Conservation (phyloP, 1,140 invertebrate species). For the Amyelois transitella region DNA sequence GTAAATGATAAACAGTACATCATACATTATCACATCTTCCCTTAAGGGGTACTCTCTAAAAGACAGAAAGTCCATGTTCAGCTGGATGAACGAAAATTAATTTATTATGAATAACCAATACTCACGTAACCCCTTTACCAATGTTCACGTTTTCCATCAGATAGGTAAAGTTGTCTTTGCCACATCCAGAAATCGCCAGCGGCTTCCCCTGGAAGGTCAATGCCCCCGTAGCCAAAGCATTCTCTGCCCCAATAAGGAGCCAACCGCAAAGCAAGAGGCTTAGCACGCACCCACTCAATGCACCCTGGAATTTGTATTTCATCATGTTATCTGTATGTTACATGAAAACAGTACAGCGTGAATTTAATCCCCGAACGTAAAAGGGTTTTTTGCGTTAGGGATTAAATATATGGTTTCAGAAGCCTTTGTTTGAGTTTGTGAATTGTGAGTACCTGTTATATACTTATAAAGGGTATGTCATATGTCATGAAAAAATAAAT, state of each 20-base stretch:
- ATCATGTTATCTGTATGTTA: not conserved
- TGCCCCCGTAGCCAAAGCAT: conserved; percentile 57
- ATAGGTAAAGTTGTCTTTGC: conserved; percentile 55
- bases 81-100: not conserved
- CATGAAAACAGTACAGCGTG: not conserved
- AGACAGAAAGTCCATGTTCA: too few relatives aligned
- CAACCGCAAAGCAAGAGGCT: conserved; percentile 62
- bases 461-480: too few relatives aligned
- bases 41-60: too few relatives aligned
- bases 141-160: conserved; percentile 28
- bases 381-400: not conserved
- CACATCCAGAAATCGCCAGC: conserved; percentile 49
- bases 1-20: too few relatives aligned
- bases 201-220: conserved; percentile 65
- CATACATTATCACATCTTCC: too few relatives aligned
- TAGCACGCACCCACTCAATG: conserved; percentile 53
- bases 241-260: conserved; percentile 62
- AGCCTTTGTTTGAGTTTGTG: not conserved
- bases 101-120: too few relatives aligned
- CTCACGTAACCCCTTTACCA: not conserved
- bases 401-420: not conserved
- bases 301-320: conserved; percentile 38
- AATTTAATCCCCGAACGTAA: not conserved
- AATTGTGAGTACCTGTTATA: not conserved
- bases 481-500: too few relatives aligned